Conservation (phyloP, 2,888 invertebrate species). For the Cephus sareptanus region DNA sequence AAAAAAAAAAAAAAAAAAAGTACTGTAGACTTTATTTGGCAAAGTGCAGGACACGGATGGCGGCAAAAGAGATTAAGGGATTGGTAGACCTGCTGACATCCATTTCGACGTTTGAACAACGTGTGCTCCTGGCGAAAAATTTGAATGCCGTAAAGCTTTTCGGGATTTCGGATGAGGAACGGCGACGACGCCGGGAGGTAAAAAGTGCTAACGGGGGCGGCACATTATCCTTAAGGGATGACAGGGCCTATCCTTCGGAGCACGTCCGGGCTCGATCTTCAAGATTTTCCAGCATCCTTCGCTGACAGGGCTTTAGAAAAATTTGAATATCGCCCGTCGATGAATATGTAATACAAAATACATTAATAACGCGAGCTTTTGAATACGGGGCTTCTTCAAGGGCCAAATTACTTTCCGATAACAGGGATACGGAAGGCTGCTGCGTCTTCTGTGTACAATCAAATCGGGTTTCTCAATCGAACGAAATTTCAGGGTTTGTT, state of each 20-base stretch:
- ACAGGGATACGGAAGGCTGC: neutral
- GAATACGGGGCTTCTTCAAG: neutral
- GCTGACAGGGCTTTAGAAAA: slow-evolving; percentile 6
- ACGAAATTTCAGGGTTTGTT: too few relatives aligned
- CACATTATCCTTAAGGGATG: neutral
- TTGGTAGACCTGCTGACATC: too few relatives aligned
- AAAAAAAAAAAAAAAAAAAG: too few relatives aligned
- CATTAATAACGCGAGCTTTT: slow-evolving; percentile 7
- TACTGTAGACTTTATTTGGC: too few relatives aligned
- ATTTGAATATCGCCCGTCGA: slow-evolving; percentile 8
- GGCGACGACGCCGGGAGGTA: neutral
- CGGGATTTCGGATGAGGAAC: neutral
- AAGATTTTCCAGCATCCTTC: neutral
- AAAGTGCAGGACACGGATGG: too few relatives aligned
- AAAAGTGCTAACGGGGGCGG: neutral
- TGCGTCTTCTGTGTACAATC: too few relatives aligned
- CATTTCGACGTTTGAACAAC: too few relatives aligned
- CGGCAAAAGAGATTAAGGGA: too few relatives aligned
- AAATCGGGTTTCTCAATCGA: too few relatives aligned
- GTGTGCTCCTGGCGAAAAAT: too few relatives aligned
- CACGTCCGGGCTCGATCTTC: neutral
- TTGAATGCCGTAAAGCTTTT: too few relatives aligned
- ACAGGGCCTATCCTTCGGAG: neutral
- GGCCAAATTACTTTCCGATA: slow-evolving; percentile 19
- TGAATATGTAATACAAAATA: slow-evolving; percentile 19